Conservation (phyloP, 2,797 vertebrate genomes). For the Capromys pilorides region DNA sequence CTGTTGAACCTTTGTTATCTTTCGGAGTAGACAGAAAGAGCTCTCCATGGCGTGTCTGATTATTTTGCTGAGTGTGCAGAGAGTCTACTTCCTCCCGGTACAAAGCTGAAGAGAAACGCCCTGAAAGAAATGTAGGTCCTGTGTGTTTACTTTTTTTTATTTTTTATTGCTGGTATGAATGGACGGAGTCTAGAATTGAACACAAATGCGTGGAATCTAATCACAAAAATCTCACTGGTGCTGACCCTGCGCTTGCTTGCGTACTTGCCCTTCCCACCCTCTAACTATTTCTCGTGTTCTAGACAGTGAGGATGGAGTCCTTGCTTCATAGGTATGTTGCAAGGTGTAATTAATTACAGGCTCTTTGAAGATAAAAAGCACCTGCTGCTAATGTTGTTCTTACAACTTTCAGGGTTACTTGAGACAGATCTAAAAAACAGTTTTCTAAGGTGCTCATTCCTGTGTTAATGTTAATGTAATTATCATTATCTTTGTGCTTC, state of each 20-base stretch:
- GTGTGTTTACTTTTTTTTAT: background rate
- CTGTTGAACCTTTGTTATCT: constrained; percentile 83
- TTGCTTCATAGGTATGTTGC: constrained; percentile 76
- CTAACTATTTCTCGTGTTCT: background rate
- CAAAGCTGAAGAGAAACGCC: constrained; percentile 80
- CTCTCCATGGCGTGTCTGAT: constrained; percentile 78
- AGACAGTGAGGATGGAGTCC: constrained; percentile 21
- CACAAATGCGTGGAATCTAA: background rate
- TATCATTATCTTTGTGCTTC: constrained; percentile 61
- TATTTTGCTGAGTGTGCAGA: constrained; percentile 83
- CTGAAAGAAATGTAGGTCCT: constrained; percentile 85
- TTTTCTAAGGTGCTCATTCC: constrained; percentile 45
- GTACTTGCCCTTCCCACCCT: background rate
- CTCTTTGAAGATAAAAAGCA: constrained; percentile 79
- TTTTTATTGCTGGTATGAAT: background rate
- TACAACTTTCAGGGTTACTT: constrained; percentile 35
- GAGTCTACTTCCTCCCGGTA: constrained; percentile 65
- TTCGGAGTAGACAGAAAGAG: constrained; percentile 82
- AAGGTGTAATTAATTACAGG: constrained; percentile 68
- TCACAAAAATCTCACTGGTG: background rate
- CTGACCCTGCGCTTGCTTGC: background rate
- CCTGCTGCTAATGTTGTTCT: constrained; percentile 61
- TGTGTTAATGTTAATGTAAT: constrained; percentile 65
- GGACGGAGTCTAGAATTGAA: background rate
- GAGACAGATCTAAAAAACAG: constrained; percentile 52